A percentile compares a stretch with the other conserved stretches of the same genome.
Conservation (phyloP, 1,140 invertebrate genomes). For the Copidosoma floridanum region DNA sequence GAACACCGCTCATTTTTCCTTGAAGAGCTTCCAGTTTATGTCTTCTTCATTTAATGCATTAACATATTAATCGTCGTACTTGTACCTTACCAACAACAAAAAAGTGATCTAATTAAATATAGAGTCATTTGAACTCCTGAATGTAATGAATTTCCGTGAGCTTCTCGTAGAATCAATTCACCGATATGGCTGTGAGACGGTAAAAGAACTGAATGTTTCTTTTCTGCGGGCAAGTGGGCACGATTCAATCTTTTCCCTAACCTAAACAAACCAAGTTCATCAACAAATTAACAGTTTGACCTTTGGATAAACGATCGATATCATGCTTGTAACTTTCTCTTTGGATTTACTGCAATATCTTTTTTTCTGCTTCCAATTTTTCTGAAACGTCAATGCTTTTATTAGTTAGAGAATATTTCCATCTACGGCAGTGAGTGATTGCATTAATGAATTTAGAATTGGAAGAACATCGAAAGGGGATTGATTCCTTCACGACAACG, state of each 20-base stretch:
- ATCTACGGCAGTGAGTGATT: no score
- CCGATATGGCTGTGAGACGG: no score
- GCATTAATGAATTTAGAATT: no score
- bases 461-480: background rate
- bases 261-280: conserved; percentile 38
- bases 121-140: background rate
- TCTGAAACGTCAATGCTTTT: background rate
- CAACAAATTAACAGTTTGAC: conserved; percentile 39
- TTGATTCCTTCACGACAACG: background rate
- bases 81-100: background rate
- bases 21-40: background rate
- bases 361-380: conserved; percentile 1
- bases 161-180: background rate
- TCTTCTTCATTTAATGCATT: background rate
- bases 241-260: conserved; percentile 47
- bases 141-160: background rate
- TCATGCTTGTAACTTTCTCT: conserved; percentile 24
- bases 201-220: background rate
- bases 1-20: background rate
- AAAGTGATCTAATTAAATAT: no score
- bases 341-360: conserved; percentile 30
- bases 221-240: no score
- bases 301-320: conserved; percentile 15
- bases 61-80: background rate
- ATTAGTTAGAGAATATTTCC: background rate